Conservation (phyloP, 2,888 invertebrate genomes). For the Gisinianus flammeolus region DNA sequence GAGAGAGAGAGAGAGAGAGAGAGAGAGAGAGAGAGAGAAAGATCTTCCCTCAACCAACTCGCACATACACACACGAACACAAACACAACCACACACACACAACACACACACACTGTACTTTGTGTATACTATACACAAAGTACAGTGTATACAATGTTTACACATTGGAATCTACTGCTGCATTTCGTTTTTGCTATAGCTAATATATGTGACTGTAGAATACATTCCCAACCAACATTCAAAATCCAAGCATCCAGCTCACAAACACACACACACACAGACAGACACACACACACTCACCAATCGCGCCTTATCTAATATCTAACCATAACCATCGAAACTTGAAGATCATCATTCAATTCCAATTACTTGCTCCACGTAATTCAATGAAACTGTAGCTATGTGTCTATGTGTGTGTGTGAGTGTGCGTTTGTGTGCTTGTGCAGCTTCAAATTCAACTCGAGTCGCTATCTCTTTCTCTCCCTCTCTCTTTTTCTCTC, state of each 20-base stretch:
- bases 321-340: no score
- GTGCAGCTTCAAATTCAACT: no score
- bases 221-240: neutral
- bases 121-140: neutral
- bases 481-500: no score
- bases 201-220: no score
- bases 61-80: neutral
- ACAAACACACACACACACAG: neutral
- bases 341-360: slow-evolving; percentile 4
- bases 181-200: no score
- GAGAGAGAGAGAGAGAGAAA: slow-evolving; percentile 5
- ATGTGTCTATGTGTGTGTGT: no score
- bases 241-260: neutral
- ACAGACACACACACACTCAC: neutral
- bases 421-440: neutral
- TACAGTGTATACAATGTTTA: no score
- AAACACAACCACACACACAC: neutral
- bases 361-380: slow-evolving; percentile 8
- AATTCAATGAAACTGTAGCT: neutral
- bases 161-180: no score
- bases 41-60: neutral
- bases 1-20: no score
- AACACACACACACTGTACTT: neutral
- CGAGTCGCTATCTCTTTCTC: no score
- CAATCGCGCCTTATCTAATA: no score